A percentile compares a stretch with the other conserved stretches of the same genome.
Conservation (phyloP, 2,797 vertebrate genomes). For the Chaenodraco wilsoni region DNA sequence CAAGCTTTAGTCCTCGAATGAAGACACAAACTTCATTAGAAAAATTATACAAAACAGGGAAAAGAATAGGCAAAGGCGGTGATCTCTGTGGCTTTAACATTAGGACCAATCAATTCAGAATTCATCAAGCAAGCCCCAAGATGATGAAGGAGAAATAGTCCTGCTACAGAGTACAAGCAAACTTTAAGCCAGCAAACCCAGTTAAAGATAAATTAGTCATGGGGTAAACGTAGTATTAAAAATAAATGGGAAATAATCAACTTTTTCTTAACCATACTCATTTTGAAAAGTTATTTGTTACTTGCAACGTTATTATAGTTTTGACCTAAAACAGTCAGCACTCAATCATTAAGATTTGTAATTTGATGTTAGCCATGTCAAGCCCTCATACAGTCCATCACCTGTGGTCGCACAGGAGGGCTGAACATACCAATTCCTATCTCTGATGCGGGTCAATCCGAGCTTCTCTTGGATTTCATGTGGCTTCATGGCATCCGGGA, state of each 20-base stretch:
- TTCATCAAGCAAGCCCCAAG: slow-evolving; percentile 75
- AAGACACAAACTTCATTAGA: slow-evolving; percentile 71
- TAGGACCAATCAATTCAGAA: slow-evolving; percentile 70
- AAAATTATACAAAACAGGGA: slow-evolving; percentile 81
- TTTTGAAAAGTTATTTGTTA: slow-evolving; percentile 86
- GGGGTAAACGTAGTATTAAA: slow-evolving; percentile 83
- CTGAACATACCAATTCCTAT: slow-evolving; percentile 99
- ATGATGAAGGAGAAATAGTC: slow-evolving; percentile 73
- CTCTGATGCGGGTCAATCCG: slow-evolving; percentile 98
- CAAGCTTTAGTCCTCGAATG: slow-evolving; percentile 69
- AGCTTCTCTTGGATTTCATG: slow-evolving; percentile 99
- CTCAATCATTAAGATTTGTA: slow-evolving; percentile 98
- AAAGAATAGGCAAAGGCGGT: slow-evolving; percentile 80
- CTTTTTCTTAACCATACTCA: slow-evolving; percentile 84
- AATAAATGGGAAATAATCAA: slow-evolving; percentile 87
- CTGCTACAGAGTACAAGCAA: slow-evolving; percentile 81
- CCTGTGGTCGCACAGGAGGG: slow-evolving; percentile 98
- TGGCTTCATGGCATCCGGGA: slow-evolving; percentile 99
- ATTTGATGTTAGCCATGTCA: slow-evolving; percentile 99
- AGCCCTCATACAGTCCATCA: slow-evolving; percentile 98
- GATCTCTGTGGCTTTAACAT: slow-evolving; percentile 79
- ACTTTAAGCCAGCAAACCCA: slow-evolving; percentile 83
- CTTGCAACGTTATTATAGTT: slow-evolving; percentile 82
- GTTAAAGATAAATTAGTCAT: slow-evolving; percentile 84
- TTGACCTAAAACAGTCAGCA: slow-evolving; percentile 89